Conservation (phyloP, 2,797 vertebrate genomes). For the Typhlichthys eigenmanni region DNA sequence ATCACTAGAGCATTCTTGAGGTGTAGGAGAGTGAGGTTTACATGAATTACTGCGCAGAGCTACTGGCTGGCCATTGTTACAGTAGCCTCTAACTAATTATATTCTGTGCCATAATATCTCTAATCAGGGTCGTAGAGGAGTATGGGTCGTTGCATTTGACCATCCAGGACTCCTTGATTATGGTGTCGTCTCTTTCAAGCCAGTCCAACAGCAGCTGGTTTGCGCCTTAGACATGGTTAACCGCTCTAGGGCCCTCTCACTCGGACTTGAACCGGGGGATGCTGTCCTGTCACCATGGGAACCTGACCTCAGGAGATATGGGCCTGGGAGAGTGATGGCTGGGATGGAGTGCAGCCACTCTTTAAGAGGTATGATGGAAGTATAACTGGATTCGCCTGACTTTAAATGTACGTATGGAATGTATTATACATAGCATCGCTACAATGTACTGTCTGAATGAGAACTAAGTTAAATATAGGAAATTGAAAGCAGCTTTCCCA, state of each 20-base stretch:
- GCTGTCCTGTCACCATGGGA: conserved; percentile 86
- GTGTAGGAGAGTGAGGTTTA: too few species aligned
- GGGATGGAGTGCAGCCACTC: conserved; percentile 69
- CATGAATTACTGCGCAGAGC: too few species aligned
- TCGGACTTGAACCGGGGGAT: conserved; percentile 76
- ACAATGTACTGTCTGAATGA: neutral
- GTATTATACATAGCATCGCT: neutral
- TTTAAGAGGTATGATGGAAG: conserved; percentile 64
- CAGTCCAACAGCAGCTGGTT: conserved; percentile 59
- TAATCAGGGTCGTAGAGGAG: conserved; percentile 41
- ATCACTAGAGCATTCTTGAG: too few species aligned
- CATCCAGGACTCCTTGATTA: conserved; percentile 30
- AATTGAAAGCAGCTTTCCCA: too few species aligned
- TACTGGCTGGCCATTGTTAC: too few species aligned
- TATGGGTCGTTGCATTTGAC: conserved; percentile 82
- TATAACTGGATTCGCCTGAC: conserved; percentile 12
- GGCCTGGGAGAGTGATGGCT: conserved; percentile 79
- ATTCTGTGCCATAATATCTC: neutral
- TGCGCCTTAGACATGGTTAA: conserved; percentile 77
- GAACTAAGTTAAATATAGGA: neutral
- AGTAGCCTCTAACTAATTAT: too few species aligned
- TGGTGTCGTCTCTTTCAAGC: conserved; percentile 21
- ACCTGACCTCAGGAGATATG: conserved; percentile 67
- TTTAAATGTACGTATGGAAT: too few species aligned
- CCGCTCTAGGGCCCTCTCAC: conserved; percentile 49